Conservation (phyloP, 2,797 vertebrate species). For the Manis pentadactyla region DNA sequence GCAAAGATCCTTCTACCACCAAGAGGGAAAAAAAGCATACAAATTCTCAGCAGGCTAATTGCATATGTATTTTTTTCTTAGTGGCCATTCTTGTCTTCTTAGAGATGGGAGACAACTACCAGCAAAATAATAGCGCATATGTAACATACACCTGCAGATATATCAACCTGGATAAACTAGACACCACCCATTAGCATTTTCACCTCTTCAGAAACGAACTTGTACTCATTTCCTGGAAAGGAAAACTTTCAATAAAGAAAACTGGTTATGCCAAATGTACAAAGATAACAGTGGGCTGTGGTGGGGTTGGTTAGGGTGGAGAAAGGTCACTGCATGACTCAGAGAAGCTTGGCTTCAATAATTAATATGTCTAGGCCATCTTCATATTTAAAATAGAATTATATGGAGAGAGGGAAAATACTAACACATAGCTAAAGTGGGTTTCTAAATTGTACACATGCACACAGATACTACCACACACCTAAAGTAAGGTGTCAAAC, state of each 20-base stretch:
- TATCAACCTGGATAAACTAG: neutral
- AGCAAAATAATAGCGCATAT: neutral
- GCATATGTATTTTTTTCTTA: neutral
- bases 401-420: conserved; percentile 8
- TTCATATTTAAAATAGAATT: conserved; percentile 67
- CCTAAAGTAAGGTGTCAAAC: neutral
- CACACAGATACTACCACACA: neutral
- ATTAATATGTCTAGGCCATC: conserved; percentile 68
- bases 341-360: conserved; percentile 52
- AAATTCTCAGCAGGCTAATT: neutral
- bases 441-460: neutral
- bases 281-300: conserved; percentile 61
- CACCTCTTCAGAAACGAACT: neutral
- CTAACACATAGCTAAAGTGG: neutral
- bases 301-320: neutral
- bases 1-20: conserved; percentile 21
- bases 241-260: conserved; percentile 75
- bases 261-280: conserved; percentile 45
- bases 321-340: conserved; percentile 66
- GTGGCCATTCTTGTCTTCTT: neutral
- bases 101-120: neutral
- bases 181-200: neutral
- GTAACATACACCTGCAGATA: neutral
- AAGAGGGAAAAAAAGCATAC: neutral
- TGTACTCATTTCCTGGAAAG: conserved; percentile 62